Percentiles rank a stretch among this genome's conserved stretches.
Conservation (phyloP, 2,113 vertebrate genomes). For the Hymenochirus boettgeri region DNA sequence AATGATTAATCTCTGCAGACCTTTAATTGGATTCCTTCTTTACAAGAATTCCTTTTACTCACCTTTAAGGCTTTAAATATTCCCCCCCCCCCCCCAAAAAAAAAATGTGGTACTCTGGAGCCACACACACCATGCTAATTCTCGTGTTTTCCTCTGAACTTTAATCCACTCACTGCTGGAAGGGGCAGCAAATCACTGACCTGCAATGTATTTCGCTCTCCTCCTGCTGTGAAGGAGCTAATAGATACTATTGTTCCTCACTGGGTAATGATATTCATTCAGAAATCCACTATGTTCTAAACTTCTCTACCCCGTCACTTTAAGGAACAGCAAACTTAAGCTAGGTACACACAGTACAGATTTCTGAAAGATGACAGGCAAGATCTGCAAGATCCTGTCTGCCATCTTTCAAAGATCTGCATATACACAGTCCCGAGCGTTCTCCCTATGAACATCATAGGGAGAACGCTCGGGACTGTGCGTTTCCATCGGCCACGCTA, state of each 20-base stretch:
- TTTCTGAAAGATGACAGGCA: too few relatives aligned
- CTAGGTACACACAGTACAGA: too few relatives aligned
- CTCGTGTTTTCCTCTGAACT: slow-evolving; percentile 17
- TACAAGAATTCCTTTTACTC: slow-evolving; percentile 24
- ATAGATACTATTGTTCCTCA: slow-evolving; percentile 27
- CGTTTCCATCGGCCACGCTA: too few relatives aligned
- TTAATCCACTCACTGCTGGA: slow-evolving; percentile 32
- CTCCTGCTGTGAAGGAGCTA: slow-evolving; percentile 23
- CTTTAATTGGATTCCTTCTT: neutral
- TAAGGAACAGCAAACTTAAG: too few relatives aligned
- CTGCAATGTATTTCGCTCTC: slow-evolving; percentile 11
- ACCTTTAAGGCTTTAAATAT: slow-evolving; percentile 21
- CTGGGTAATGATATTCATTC: slow-evolving; percentile 23
- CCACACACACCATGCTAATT: slow-evolving; percentile 10
- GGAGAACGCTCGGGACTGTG: too few relatives aligned
- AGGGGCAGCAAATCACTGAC: slow-evolving; percentile 29
- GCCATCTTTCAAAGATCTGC: too few relatives aligned
- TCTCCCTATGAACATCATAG: too few relatives aligned
- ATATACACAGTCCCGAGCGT: too few relatives aligned
- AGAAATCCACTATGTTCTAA: slow-evolving; percentile 18
- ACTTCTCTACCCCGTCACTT: neutral
- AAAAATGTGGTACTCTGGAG: slow-evolving; percentile 18
- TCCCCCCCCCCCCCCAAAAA: too few relatives aligned
- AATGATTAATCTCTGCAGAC: too few relatives aligned
- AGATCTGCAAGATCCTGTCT: too few relatives aligned